Evolutionary conservation across 2,113 vertebrate species (phyloP).

Genomic region (Clarias macrocephalus): DNA sequence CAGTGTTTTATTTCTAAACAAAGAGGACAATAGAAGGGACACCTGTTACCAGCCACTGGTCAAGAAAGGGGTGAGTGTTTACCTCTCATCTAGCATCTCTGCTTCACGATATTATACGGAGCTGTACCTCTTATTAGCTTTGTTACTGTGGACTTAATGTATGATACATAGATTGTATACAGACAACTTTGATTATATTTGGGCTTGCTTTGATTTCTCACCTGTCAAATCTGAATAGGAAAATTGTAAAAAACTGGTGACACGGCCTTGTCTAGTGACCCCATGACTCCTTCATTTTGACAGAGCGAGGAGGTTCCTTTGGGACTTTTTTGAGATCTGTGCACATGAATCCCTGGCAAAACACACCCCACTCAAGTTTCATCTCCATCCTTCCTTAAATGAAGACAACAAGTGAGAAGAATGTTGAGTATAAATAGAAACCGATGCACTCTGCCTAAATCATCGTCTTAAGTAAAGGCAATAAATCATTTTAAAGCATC

Average conservation of each 20-base stretch:
- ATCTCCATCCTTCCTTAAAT: neutral
- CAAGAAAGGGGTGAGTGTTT: conserved; percentile 2
- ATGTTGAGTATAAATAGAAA: neutral
- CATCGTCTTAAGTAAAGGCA: neutral
- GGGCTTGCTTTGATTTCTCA: neutral
- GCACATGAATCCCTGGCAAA: conserved; percentile 42
- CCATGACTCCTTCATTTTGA: conserved; percentile 8
- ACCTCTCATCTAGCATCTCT: neutral
- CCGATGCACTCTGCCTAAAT: neutral
- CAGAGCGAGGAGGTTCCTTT: neutral
- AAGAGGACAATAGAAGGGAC: conserved; percentile 40
- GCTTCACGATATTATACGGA: neutral
- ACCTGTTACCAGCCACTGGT: conserved; percentile 44
- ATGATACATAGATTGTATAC: neutral
- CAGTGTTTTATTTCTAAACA: conserved; percentile 32
- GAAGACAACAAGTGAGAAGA: neutral
- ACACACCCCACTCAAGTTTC: neutral
- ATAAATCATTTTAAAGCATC: neutral
- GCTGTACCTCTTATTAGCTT: neutral
- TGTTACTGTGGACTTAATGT: neutral
- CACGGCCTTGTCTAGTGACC: conserved; percentile 20
- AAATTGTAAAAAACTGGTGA: conserved; percentile 14
- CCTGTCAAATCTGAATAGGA: neutral
- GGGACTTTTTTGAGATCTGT: conserved; percentile 14
- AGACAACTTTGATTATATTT: neutral